A percentile compares a stretch with the other conserved stretches of the same genome.
Evolutionary conservation across 2,797 vertebrate genomes (phyloP).

Genomic region (Enteromius thamalakanensis): DNA sequence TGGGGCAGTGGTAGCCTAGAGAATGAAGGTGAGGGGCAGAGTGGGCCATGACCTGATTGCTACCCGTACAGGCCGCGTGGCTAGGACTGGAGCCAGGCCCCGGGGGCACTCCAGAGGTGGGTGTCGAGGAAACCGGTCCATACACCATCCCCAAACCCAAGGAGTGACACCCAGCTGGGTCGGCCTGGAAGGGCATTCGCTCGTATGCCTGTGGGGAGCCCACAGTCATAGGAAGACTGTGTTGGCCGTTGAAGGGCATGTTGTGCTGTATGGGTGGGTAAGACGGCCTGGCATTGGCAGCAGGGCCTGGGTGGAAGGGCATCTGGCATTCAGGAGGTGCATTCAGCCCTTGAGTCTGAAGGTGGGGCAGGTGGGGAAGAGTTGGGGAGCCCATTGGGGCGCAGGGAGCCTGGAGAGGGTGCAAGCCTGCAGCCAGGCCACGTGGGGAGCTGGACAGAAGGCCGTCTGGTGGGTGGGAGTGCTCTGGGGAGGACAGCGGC

Average conservation of each 20-base stretch:
- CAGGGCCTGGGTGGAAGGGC: conserved; percentile 86
- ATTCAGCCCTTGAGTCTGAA: conserved; percentile 86
- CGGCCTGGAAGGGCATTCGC: conserved; percentile 86
- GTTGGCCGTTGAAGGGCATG: conserved; percentile 87
- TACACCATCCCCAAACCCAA: conserved; percentile 88
- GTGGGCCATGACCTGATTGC: conserved; percentile 81
- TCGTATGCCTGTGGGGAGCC: conserved; percentile 86
- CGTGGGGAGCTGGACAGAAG: conserved; percentile 87
- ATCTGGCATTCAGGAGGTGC: conserved; percentile 88
- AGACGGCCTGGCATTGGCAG: conserved; percentile 72
- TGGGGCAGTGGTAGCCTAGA: conserved; percentile 85
- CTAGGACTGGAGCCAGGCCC: conserved; percentile 67
- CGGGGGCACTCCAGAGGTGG: conserved; percentile 66
- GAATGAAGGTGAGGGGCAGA: conserved; percentile 83
- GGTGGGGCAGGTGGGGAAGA: conserved; percentile 88
- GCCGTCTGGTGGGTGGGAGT: conserved; percentile 83
- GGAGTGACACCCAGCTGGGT: conserved; percentile 77
- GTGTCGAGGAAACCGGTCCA: conserved; percentile 79
- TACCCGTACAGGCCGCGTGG: conserved; percentile 69
- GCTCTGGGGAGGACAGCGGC: conserved; percentile 86
- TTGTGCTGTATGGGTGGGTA: conserved; percentile 88
- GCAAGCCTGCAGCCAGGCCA: conserved; percentile 82
- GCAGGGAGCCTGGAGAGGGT: conserved; percentile 76
- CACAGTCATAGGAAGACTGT: conserved; percentile 84
- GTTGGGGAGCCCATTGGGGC: conserved; percentile 83